A percentile compares a stretch with the other conserved stretches of the same genome.
Conservation (phyloP, 1,140 invertebrate species). For the Drosophila setifemur region DNA sequence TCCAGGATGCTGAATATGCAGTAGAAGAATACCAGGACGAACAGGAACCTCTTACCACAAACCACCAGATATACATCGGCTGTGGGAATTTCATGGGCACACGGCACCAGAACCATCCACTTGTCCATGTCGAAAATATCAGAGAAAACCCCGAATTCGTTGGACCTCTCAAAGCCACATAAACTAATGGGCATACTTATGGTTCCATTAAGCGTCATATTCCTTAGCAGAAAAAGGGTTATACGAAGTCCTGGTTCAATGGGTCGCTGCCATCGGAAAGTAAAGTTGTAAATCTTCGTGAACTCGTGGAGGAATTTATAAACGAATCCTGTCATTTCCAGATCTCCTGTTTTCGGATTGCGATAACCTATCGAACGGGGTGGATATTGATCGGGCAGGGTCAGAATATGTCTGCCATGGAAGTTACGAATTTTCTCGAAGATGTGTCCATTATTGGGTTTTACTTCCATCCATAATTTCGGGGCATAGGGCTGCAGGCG, state of each 20-base stretch:
- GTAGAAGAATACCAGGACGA: slow-evolving; percentile 28
- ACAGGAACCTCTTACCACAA: slow-evolving; percentile 6
- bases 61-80: slow-evolving; percentile 44
- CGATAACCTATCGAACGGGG: slow-evolving; percentile 40
- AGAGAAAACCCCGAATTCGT: slow-evolving; percentile 15
- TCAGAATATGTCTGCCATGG: slow-evolving; percentile 1
- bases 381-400: slow-evolving; percentile 52
- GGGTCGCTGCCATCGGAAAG: slow-evolving; percentile 29
- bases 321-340: slow-evolving; percentile 31
- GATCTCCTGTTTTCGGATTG: not conserved
- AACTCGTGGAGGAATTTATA: slow-evolving; percentile 41
- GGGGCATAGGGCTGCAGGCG: slow-evolving; percentile 42
- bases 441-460: no score
- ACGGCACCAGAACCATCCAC: slow-evolving; percentile 55
- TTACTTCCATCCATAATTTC: no score
- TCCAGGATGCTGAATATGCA: slow-evolving; percentile 45
- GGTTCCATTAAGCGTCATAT: slow-evolving; percentile 54
- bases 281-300: slow-evolving; percentile 30
- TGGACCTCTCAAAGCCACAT: slow-evolving; percentile 39
- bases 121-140: slow-evolving; percentile 21
- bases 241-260: slow-evolving; percentile 16
- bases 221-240: slow-evolving; percentile 34
- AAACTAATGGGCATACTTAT: slow-evolving; percentile 47
- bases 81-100: slow-evolving; percentile 44
- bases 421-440: slow-evolving; percentile 28